phyloP scores from a whole-genome alignment of 2,888 invertebrate species.

The Chouioia cunea region DNA sequence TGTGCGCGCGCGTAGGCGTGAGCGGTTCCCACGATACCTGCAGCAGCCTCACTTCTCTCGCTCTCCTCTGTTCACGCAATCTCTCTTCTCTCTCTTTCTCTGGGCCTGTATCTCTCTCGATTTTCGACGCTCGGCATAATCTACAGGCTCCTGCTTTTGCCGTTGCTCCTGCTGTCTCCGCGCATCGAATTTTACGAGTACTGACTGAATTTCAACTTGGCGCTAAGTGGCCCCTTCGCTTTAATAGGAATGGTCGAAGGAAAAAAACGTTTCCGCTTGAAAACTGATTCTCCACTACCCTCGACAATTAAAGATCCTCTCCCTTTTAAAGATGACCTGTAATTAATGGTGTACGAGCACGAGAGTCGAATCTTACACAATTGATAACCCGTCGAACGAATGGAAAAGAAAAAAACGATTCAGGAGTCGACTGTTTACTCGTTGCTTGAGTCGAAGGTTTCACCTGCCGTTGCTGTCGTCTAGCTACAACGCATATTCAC shows the following conservation, averaged over 20 bases:
- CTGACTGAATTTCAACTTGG: neutral
- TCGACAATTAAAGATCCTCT: neutral
- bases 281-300: conserved; percentile 12
- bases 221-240: neutral
- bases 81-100: conserved; percentile 10
- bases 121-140: conserved; percentile 32
- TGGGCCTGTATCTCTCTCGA: neutral
- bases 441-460: too few species aligned
- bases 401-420: too few species aligned
- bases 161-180: conserved; percentile 7
- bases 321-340: neutral
- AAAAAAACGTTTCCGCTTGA: conserved; percentile 12
- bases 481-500: too few species aligned
- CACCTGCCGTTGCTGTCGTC: too few species aligned
- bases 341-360: too few species aligned
- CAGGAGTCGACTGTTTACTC: too few species aligned
- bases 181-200: conserved; percentile 26
- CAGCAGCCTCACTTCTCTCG: conserved; percentile 11
- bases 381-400: conserved; percentile 12
- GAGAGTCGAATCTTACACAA: neutral
- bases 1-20: conserved; percentile 50
- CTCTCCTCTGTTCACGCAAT: conserved; percentile 17
- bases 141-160: too few species aligned
- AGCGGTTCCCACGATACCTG: conserved; percentile 52
- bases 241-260: neutral